Base-by-base conservation (phyloP, 2,888 invertebrate species). In the Drosophila leonis region DNA sequence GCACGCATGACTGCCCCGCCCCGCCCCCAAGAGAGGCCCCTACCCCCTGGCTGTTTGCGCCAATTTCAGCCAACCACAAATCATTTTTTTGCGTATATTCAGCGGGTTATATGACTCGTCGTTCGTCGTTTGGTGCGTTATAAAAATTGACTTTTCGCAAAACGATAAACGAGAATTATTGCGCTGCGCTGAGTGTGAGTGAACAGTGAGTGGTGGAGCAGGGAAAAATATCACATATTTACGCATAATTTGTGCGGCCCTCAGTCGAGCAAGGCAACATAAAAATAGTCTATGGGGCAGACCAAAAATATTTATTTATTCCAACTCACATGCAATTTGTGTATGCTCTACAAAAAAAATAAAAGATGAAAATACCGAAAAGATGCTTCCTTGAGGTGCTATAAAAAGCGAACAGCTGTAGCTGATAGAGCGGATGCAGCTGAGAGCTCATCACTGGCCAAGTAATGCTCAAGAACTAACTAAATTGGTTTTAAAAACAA, bases 121-220 rank as follows among this genome's bases (percentile, higher is more conserved):
- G 66, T 49, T 46, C 57, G 72, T 31, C 54, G 60, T 27, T 56
- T 63, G 65, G 20, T 83, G 80, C 65, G 70, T 75, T 80, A 78
- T 78, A 80, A 80, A 85, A 83, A 83, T 85, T 85, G 86, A 83
- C 86, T 85, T 84, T 85, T 83, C 69, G 84, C 86, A 79, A 82
- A 82, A 75, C 82, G 83, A 83, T 83, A 83, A 86, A 86, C 82
- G 71, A 83, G 78, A 82, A 81, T 81, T 82, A 79, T 79, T 71
- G 59, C 69, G 52, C 18, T 64, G 64, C 44, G 64, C 48, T 63
- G 60, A 49, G 24, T 37, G 62, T 54, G 5, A 7, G 6, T 12
- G 4, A 27, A 31, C 20, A 9, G 41, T 20, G 18, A 4, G 15
- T 10, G 41, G 18, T 8, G 42, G 51, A 42, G 33, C 27, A 61